Conservation (phyloP, 2,113 vertebrate genomes). For the Echinops telfairi region DNA sequence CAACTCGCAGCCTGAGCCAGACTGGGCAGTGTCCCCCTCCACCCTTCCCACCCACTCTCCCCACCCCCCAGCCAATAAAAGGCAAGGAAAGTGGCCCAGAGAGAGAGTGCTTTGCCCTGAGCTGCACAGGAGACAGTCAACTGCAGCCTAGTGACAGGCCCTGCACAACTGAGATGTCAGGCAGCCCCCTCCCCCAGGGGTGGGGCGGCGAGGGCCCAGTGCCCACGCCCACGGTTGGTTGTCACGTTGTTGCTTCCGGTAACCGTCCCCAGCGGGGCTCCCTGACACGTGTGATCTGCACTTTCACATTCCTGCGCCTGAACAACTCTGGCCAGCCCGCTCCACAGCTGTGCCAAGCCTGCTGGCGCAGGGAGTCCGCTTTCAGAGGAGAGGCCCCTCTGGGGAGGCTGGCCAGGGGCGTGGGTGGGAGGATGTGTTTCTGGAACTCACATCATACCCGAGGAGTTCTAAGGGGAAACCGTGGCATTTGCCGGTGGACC, state of each 20-base stretch:
- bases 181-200: not conserved
- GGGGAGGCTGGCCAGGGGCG: not conserved
- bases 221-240: not conserved
- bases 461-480: not conserved
- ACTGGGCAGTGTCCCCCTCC: not conserved
- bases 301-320: slow-evolving; percentile 71
- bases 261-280: not conserved
- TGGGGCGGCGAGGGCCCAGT: not conserved
- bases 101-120: not conserved
- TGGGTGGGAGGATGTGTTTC: slow-evolving; percentile 15
- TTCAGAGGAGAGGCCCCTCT: slow-evolving; percentile 44
- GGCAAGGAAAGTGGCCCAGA: not conserved
- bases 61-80: not conserved
- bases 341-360: slow-evolving; percentile 70
- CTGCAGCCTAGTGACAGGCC: not conserved
- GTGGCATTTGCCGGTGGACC: not conserved
- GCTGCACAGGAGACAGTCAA: not conserved
- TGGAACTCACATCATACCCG: not conserved
- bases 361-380: not conserved
- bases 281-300: slow-evolving; percentile 53
- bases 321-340: not conserved
- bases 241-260: slow-evolving; percentile 39
- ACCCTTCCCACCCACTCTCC: no score
- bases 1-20: not conserved
- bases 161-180: not conserved